Percentiles rank a stretch among this genome's conserved stretches.
These are phyloP conservation scores for Thysanoteuthis rhombus DNA, from an alignment of 2,888 invertebrate species.

Conservation along the genomic window DNA sequence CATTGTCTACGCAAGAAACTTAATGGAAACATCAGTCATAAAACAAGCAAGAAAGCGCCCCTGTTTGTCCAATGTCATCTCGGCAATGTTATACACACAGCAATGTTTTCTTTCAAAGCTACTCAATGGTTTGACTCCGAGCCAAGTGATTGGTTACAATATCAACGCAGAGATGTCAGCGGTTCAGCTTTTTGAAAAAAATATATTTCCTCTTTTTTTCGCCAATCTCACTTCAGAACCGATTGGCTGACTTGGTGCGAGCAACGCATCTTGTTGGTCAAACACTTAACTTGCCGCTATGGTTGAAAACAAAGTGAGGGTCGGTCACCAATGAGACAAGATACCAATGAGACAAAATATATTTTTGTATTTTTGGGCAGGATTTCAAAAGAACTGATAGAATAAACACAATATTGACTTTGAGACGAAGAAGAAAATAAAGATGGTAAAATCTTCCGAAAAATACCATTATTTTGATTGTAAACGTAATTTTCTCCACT, in stretches of 20 bases:
- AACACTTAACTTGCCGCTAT: background rate
- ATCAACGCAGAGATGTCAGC: conserved; percentile 12
- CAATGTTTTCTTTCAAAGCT: background rate
- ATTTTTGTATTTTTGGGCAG: background rate
- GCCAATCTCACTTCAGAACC: background rate
- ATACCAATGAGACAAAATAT: background rate
- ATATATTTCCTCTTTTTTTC: background rate
- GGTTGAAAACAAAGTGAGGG: background rate
- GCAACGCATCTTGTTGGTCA: background rate
- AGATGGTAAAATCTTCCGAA: too few relatives aligned
- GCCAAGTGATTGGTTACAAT: background rate
- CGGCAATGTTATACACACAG: background rate
- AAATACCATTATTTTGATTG: too few relatives aligned
- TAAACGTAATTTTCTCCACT: too few relatives aligned
- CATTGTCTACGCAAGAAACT: background rate
- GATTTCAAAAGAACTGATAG: background rate
- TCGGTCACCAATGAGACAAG: background rate
- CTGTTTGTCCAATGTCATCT: background rate
- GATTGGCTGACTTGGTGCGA: background rate
- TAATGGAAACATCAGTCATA: background rate
- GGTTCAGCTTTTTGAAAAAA: background rate
- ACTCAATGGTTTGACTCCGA: background rate
- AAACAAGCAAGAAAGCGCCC: background rate
- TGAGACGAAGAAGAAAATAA: too few relatives aligned
- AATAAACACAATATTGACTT: too few relatives aligned